Evolutionary conservation across 2,797 vertebrate species (phyloP).

Genomic region (Okamejei kenojei): DNA sequence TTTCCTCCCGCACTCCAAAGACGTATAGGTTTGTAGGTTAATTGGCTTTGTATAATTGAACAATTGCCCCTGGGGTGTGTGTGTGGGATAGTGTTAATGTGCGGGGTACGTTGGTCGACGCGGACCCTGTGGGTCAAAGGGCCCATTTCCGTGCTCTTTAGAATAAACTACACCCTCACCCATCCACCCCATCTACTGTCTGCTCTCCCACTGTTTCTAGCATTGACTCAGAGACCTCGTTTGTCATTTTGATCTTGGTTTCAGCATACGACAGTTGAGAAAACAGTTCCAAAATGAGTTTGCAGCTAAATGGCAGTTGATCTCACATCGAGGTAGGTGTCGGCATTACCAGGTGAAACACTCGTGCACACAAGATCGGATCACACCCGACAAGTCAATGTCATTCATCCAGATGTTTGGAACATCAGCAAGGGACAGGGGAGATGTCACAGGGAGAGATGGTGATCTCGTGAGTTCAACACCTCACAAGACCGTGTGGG

Average conservation of each 20-base stretch:
- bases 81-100: too few species aligned
- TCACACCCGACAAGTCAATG: neutral
- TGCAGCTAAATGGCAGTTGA: neutral
- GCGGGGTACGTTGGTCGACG: too few species aligned
- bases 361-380: neutral
- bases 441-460: too few species aligned
- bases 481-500: too few species aligned
- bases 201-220: neutral
- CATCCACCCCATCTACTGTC: neutral
- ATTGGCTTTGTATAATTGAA: too few species aligned
- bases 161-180: neutral
- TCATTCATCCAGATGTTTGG: too few species aligned
- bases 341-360: neutral
- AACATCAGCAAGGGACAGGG: too few species aligned
- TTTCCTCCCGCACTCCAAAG: too few species aligned
- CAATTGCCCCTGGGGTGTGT: too few species aligned
- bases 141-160: neutral
- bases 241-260: neutral
- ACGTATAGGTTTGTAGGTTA: too few species aligned
- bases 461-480: too few species aligned
- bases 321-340: neutral
- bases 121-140: too few species aligned
- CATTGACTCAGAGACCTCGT: neutral
- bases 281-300: neutral
- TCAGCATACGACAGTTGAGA: neutral